Evolutionary conservation across 2,888 invertebrate genomes (phyloP).

Genomic region (Tetropium fuscum): DNA sequence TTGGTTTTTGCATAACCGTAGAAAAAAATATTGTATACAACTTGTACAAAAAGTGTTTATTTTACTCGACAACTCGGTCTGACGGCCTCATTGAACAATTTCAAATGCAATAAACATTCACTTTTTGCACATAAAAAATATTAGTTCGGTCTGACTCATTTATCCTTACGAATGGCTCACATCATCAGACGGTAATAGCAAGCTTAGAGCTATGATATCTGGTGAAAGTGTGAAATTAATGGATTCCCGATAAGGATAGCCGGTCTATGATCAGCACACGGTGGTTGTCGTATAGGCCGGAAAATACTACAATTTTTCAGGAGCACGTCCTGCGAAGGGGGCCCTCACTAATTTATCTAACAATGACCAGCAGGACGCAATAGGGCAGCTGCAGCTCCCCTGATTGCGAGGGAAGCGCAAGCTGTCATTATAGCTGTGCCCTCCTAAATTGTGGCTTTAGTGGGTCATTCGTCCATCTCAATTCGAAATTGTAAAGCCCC

Average conservation of each 20-base stretch:
- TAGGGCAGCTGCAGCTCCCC: constrained; percentile 48
- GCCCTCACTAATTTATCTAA: constrained; percentile 48
- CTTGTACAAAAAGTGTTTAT: no score
- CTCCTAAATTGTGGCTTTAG: constrained; percentile 39
- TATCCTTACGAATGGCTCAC: no score
- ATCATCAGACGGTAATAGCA: no score
- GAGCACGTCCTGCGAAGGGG: constrained; percentile 25
- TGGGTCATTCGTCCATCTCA: constrained; percentile 46
- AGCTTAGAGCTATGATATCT: no score
- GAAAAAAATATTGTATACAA: no score
- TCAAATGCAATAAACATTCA: no score
- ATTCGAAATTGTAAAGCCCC: constrained; percentile 39
- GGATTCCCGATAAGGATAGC: neutral
- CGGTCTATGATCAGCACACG: neutral
- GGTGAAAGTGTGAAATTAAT: no score
- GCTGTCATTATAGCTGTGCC: constrained; percentile 47
- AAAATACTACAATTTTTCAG: constrained; percentile 9
- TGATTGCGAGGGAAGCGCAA: constrained; percentile 43
- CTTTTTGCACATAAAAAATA: no score
- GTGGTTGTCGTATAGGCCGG: neutral
- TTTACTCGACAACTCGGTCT: no score
- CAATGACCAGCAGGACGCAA: constrained; percentile 46
- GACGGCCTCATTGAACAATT: no score
- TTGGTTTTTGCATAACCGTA: no score
- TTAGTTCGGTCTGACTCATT: no score